A percentile compares a stretch with the other conserved stretches of the same genome.
Conservation (phyloP, 2,888 invertebrate species). For the Monochamus alternatus region DNA sequence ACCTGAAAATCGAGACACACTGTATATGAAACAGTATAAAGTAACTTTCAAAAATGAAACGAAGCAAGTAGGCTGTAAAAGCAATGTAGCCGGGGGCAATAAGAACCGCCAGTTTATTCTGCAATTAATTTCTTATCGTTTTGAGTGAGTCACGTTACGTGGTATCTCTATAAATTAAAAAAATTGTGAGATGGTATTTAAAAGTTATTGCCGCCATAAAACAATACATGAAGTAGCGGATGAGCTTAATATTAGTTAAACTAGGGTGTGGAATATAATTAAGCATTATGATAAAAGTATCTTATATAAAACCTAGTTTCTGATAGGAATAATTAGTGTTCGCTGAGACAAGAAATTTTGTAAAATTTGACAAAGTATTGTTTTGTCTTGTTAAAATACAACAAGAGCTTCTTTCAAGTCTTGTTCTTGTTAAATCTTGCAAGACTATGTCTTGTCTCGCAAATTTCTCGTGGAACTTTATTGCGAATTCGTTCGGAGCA, state of each 20-base stretch:
- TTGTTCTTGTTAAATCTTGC: too few species aligned
- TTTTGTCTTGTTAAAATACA: too few species aligned
- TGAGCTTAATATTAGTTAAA: neutral
- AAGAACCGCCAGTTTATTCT: too few species aligned
- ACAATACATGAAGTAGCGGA: slow-evolving; percentile 6
- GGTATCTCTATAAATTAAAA: slow-evolving; percentile 17
- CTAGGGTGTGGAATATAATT: slow-evolving; percentile 14
- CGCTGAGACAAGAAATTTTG: too few species aligned
- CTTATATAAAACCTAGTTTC: neutral
- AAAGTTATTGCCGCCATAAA: slow-evolving; percentile 20
- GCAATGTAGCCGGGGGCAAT: too few species aligned
- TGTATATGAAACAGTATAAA: slow-evolving; percentile 2
- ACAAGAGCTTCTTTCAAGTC: too few species aligned
- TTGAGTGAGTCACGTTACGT: slow-evolving; percentile 1
- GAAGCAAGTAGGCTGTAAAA: neutral
- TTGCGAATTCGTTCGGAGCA: too few species aligned
- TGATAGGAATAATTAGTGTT: neutral
- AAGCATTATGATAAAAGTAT: slow-evolving; percentile 1
- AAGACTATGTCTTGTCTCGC: too few species aligned
- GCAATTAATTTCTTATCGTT: slow-evolving; percentile 2
- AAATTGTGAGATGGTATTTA: neutral
- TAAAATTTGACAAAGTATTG: too few species aligned
- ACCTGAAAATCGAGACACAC: too few species aligned
- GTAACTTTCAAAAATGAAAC: neutral
- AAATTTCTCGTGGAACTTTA: too few species aligned